These are phyloP conservation scores for Pristionchus fissidentatus DNA, from an alignment of 2,888 invertebrate genomes.

Conservation along the genomic window DNA sequence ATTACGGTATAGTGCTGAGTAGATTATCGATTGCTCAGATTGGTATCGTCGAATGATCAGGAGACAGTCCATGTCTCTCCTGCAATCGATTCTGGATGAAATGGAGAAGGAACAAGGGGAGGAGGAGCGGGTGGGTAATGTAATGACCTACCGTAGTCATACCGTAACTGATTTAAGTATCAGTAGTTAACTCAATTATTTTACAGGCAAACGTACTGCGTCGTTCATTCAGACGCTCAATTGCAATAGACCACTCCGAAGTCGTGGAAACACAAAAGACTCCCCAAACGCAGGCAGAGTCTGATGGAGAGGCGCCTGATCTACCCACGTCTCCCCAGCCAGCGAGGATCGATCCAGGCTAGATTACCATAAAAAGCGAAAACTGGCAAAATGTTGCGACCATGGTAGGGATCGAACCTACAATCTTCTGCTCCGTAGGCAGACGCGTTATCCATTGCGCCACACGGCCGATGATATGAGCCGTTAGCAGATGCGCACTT, in stretches of 20 bases:
- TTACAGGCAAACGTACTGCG: background rate
- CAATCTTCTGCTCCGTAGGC: conserved; percentile 77
- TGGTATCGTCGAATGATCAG: background rate
- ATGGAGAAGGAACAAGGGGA: background rate
- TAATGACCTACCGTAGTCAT: background rate
- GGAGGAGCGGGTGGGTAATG: background rate
- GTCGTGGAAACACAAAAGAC: no score
- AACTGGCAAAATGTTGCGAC: no score
- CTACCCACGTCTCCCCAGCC: background rate
- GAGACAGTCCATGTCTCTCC: conserved; percentile 8
- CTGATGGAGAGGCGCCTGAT: background rate
- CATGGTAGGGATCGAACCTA: conserved; percentile 75
- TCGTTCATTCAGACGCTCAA: background rate
- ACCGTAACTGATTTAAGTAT: no score
- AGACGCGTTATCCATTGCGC: conserved; percentile 75
- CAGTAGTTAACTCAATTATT: no score
- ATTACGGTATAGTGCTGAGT: no score
- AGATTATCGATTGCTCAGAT: background rate
- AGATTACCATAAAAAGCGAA: no score
- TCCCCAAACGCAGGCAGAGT: no score
- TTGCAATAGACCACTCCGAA: background rate
- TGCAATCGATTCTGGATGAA: background rate
- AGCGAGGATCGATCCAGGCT: background rate
- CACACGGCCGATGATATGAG: conserved; percentile 66
- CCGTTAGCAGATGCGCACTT: no score